Conservation (phyloP, 2,113 vertebrate genomes). For the western clawed frog (Xenopus tropicalis) region DNA sequence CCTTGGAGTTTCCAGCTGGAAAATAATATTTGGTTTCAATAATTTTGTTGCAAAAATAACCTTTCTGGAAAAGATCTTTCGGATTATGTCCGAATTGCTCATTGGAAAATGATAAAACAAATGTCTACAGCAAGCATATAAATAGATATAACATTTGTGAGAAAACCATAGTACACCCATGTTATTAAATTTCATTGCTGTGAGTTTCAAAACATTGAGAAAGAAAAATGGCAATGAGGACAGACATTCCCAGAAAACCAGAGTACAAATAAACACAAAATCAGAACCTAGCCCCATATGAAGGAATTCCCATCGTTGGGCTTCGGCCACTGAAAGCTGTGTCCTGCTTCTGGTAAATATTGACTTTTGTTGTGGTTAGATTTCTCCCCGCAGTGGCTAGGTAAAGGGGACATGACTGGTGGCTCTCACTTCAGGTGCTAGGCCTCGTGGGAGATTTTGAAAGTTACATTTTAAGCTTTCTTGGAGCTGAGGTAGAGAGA, state of each 20-base stretch:
- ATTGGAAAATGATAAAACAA: slow-evolving; percentile 40
- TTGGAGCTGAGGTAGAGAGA: no score
- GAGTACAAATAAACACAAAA: neutral
- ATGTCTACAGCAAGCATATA: slow-evolving; percentile 34
- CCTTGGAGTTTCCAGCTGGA: slow-evolving; percentile 34
- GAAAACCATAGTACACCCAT: slow-evolving; percentile 32
- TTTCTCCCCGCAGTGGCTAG: no score
- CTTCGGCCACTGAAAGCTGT: no score
- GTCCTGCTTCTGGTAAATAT: no score
- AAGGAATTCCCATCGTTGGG: no score
- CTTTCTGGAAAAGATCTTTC: slow-evolving; percentile 33
- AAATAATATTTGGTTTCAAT: slow-evolving; percentile 35
- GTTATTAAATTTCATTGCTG: slow-evolving; percentile 35
- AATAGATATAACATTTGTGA: slow-evolving; percentile 43
- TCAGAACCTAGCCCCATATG: neutral
- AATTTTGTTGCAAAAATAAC: slow-evolving; percentile 26
- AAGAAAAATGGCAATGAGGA: neutral
- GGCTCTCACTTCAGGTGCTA: no score
- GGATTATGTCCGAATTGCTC: slow-evolving; percentile 39
- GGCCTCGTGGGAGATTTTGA: no score
- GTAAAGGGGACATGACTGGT: no score
- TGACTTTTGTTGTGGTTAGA: no score
- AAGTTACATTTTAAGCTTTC: no score
- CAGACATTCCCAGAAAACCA: neutral
- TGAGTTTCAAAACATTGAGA: slow-evolving; percentile 17